phyloP scores from a whole-genome alignment of 2,113 vertebrate genomes.

The Petrocephalus microphthalmus region DNA sequence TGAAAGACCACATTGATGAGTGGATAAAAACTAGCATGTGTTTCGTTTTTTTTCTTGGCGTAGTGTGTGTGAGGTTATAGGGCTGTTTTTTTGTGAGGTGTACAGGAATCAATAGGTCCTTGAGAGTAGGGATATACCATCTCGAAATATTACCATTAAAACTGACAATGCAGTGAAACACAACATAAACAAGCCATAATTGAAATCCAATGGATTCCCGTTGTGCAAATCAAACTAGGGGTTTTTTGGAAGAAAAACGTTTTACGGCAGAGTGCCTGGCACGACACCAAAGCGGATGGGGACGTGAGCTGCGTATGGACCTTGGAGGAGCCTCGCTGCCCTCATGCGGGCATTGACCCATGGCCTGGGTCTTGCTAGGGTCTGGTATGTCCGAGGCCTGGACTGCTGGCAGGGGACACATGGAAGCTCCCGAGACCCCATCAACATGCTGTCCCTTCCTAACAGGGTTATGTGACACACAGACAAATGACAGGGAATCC shows the following conservation, averaged over 20 bases:
- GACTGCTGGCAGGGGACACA: neutral
- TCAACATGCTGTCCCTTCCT: neutral
- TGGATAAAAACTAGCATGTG: neutral
- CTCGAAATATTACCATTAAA: neutral
- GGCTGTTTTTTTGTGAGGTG: neutral
- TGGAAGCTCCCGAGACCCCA: fast-evolving
- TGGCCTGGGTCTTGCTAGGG: neutral
- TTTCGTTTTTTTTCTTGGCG: neutral
- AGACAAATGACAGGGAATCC: neutral
- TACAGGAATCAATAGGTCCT: neutral
- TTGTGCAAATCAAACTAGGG: neutral
- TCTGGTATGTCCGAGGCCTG: neutral
- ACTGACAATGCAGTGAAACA: neutral
- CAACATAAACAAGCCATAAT: neutral
- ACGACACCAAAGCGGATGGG: neutral
- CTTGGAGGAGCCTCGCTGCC: neutral
- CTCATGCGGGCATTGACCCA: neutral
- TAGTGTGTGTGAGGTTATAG: neutral
- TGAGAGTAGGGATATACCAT: neutral
- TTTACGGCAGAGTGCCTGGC: neutral
- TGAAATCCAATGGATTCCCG: conserved; percentile 6
- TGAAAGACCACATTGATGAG: neutral
- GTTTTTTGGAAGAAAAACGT: neutral
- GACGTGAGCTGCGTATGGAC: neutral
- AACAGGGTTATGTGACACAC: neutral